Base-by-base conservation (phyloP, 2,888 invertebrate genomes). In the Temnothorax unifasciatus region DNA sequence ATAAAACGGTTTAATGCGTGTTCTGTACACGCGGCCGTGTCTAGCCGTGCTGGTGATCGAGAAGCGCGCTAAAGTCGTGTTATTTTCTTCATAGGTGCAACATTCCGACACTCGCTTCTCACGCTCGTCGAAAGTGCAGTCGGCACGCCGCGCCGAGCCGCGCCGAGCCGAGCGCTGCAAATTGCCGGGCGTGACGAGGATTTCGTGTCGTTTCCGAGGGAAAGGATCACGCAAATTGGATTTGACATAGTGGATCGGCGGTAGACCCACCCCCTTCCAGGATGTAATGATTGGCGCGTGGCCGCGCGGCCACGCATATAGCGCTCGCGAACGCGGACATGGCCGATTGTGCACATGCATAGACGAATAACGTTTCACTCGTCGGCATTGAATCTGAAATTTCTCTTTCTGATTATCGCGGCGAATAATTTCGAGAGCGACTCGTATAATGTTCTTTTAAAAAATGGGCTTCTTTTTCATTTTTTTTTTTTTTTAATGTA, bases 171-270 rank as follows among this genome's bases (percentile, higher is more conserved):
- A 21, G n/a, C 61, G 57, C 68, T 71, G 63, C 77, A 79, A 79
- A 89, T 86, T 76, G 86, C n/a, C 76, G 77, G 82, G 77, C 77
- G 69, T 25, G 61, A 63, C 73, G 50, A 64, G 61, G 81, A 69
- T 64, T 82, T 57, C 77, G 50, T 74, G 82, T 82, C 64, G 73
- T 84, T 59, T 50, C 69, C 75, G 61, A 82, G 64, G 64, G 85
- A 63, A 82, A 59, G 86, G 85, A 87, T 89, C 89, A 85, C 83
- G 89, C 86, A 86, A 89, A 87, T 89, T 85, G 89, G 83, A 85
- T 89, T 89, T 85, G 89, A 89, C 89, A 89, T 83, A 89, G 83
- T 71, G 81, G 85, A 89, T 87, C 83, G 83, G 52, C 63, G 84
- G 44, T 69, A 52, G 75, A 75, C 76, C 84, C 74, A 69, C 57